Conservation (phyloP, 2,113 vertebrate genomes). For the Tretioscincus oriximinensis region DNA sequence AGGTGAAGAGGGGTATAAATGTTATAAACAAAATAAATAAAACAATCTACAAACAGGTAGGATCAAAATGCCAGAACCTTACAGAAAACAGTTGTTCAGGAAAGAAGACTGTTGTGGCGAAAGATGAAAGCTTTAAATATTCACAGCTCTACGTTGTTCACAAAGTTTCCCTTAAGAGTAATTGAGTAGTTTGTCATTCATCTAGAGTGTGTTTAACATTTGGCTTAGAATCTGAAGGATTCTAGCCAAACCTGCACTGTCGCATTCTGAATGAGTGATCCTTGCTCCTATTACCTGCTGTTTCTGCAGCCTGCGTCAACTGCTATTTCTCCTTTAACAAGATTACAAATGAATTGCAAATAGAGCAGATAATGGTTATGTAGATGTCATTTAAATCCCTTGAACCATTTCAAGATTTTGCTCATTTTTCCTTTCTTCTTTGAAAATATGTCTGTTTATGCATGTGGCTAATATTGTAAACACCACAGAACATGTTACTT, state of each 20-base stretch:
- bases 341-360: conserved; percentile 60
- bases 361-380: conserved; percentile 49
- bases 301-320: conserved; percentile 48
- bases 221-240: conserved; percentile 55
- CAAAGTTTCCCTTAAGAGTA: conserved; percentile 24
- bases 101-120: conserved; percentile 14
- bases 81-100: conserved; percentile 7
- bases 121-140: conserved; percentile 19
- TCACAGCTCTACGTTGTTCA: conserved; percentile 14
- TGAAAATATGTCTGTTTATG: background rate
- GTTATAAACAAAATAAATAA: background rate
- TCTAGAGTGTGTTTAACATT: conserved; percentile 50
- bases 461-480: too few relatives aligned
- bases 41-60: background rate
- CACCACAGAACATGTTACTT: too few relatives aligned
- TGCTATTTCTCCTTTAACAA: conserved; percentile 52
- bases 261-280: conserved; percentile 27
- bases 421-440: background rate
- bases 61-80: background rate
- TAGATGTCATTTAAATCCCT: conserved; percentile 63
- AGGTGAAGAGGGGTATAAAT: too few relatives aligned
- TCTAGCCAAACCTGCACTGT: conserved; percentile 25
- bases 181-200: conserved; percentile 40
- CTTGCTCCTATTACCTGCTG: conserved; percentile 44
- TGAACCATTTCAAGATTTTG: conserved; percentile 44